Conservation (phyloP, 2,888 invertebrate genomes). For the Ornithoptera alexandrae region DNA sequence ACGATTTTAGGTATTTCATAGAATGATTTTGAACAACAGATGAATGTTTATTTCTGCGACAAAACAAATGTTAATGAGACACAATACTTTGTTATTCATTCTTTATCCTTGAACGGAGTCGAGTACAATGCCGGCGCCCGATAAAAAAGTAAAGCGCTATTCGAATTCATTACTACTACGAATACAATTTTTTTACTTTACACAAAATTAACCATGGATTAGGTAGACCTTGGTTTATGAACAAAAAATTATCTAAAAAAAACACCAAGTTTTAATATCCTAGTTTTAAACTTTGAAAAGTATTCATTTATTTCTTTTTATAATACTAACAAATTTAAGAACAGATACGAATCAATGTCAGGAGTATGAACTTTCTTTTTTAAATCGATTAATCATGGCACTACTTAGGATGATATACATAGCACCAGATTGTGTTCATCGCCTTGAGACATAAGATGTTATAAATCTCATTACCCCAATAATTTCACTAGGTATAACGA, state of each 20-base stretch:
- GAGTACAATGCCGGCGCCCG: conserved; percentile 3
- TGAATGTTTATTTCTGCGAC: not conserved
- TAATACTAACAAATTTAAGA: too few relatives aligned
- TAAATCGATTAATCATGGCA: too few relatives aligned
- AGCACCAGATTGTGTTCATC: too few relatives aligned
- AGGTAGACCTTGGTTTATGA: not conserved
- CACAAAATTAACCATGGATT: not conserved
- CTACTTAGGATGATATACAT: too few relatives aligned
- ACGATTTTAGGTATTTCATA: not conserved
- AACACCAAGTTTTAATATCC: too few relatives aligned
- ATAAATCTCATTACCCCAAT: too few relatives aligned
- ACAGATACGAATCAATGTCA: too few relatives aligned
- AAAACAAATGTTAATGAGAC: conserved; percentile 19
- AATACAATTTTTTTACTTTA: not conserved
- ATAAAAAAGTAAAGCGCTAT: conserved; percentile 10
- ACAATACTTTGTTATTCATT: conserved; percentile 17
- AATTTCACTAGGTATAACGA: too few relatives aligned
- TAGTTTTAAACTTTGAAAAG: too few relatives aligned
- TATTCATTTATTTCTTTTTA: too few relatives aligned
- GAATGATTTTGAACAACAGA: not conserved
- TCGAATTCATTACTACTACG: conserved; percentile 7
- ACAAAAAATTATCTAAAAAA: not conserved
- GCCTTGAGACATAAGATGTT: too few relatives aligned
- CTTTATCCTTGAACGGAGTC: conserved; percentile 18
- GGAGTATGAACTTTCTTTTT: too few relatives aligned